Evolutionary conservation across 2,113 vertebrate species (phyloP).

Genomic region (Carettochelys insculpta): DNA sequence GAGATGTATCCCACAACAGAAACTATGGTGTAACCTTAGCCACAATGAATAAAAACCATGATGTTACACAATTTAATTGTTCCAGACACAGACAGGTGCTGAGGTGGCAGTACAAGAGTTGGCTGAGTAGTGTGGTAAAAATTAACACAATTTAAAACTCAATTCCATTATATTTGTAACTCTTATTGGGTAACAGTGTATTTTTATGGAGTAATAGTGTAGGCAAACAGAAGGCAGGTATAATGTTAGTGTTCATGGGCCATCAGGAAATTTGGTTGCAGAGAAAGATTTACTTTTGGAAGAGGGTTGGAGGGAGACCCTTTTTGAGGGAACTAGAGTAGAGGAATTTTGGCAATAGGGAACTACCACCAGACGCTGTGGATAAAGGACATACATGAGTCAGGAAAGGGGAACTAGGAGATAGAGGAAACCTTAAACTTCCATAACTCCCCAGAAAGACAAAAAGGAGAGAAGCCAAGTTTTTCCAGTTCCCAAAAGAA

Average conservation of each 20-base stretch:
- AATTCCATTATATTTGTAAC: background rate
- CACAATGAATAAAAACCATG: background rate
- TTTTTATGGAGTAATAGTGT: too few relatives aligned
- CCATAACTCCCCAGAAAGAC: background rate
- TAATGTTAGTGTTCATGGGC: too few relatives aligned
- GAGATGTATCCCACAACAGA: too few relatives aligned
- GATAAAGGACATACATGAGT: too few relatives aligned
- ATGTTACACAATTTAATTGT: background rate
- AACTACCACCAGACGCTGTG: background rate
- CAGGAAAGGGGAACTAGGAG: background rate
- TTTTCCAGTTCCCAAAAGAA: background rate
- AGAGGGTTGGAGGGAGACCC: too few relatives aligned
- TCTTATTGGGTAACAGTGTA: too few relatives aligned
- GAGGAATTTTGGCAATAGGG: background rate
- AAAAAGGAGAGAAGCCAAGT: background rate
- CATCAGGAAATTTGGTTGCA: too few relatives aligned
- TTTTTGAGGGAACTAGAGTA: background rate
- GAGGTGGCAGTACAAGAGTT: background rate
- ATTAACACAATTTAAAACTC: background rate
- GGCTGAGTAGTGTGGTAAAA: background rate
- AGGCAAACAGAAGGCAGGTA: too few relatives aligned
- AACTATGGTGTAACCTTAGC: too few relatives aligned
- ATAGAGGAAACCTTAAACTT: background rate
- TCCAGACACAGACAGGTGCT: background rate
- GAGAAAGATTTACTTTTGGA: too few relatives aligned